phyloP scores from a whole-genome alignment of 2,888 invertebrate species.

The Platerodrilus igneus region DNA sequence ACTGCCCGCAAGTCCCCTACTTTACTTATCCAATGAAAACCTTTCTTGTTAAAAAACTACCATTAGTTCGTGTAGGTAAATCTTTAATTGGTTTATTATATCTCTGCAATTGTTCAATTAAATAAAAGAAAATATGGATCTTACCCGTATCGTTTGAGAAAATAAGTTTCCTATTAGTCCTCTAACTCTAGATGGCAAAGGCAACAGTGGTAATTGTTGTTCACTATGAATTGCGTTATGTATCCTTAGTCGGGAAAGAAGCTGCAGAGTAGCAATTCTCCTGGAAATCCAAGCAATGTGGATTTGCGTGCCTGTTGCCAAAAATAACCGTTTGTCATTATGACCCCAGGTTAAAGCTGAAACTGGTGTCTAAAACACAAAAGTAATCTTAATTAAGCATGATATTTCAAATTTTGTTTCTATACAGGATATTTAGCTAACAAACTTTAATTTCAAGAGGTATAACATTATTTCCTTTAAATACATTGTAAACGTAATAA shows the following conservation, averaged over 20 bases:
- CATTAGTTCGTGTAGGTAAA: too few relatives aligned
- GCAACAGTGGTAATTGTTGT: conserved; percentile 69
- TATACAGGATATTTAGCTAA: too few relatives aligned
- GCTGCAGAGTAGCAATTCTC: conserved; percentile 84
- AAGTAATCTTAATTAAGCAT: too few relatives aligned
- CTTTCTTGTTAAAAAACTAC: too few relatives aligned
- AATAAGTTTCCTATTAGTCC: conserved; percentile 82
- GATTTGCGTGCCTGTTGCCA: conserved; percentile 86
- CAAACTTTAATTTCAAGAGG: too few relatives aligned
- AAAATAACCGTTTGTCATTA: conserved; percentile 91
- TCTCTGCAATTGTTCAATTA: background rate
- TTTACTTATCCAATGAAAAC: too few relatives aligned
- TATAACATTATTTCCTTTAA: too few relatives aligned
- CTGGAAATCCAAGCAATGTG: conserved; percentile 93
- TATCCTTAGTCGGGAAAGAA: conserved; percentile 79
- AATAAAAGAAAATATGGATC: conserved; percentile 32
- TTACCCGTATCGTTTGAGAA: conserved; percentile 89
- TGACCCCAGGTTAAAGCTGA: conserved; percentile 98
- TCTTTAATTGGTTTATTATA: too few relatives aligned
- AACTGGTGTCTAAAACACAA: conserved; percentile 72
- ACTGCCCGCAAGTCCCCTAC: too few relatives aligned
- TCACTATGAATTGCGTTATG: conserved; percentile 72
- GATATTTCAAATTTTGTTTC: too few relatives aligned
- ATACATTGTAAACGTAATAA: too few relatives aligned
- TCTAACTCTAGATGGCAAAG: conserved; percentile 82